A percentile compares a stretch with the other conserved stretches of the same genome.
phyloP scores from a whole-genome alignment of 2,797 vertebrate genomes.

The Falco rusticolus region DNA sequence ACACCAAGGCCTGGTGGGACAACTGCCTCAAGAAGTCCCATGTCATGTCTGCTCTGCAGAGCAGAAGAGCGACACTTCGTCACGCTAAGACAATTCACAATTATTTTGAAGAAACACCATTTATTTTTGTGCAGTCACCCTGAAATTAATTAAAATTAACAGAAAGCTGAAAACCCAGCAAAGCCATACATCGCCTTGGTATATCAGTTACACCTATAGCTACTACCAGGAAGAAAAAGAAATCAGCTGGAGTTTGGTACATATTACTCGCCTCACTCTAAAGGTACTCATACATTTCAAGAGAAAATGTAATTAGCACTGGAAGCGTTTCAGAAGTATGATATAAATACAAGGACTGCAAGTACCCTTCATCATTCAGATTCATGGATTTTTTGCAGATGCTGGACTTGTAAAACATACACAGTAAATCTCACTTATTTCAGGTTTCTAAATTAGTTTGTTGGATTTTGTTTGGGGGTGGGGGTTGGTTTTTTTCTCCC shows the following conservation, averaged over 20 bases:
- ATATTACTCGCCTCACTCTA: background rate
- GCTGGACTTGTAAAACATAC: background rate
- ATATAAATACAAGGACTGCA: conserved; percentile 10
- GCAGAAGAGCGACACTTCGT: background rate
- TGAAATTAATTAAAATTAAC: conserved; percentile 31
- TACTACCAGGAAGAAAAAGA: conserved; percentile 8
- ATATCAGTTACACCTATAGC: conserved; percentile 49
- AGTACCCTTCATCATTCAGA: conserved; percentile 8
- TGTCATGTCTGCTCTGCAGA: background rate
- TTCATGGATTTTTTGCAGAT: conserved; percentile 38
- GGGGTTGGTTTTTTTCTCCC: background rate
- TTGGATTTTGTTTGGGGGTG: background rate
- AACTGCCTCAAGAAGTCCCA: background rate
- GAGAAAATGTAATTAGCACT: conserved; percentile 25
- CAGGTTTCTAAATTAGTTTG: background rate
- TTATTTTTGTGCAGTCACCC: conserved; percentile 35
- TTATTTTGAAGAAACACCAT: conserved; percentile 28
- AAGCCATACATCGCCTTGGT: background rate
- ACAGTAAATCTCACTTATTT: background rate
- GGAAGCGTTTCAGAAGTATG: conserved; percentile 35
- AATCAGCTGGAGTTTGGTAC: conserved; percentile 9
- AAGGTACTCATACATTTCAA: conserved; percentile 31
- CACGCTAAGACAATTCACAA: conserved; percentile 2
- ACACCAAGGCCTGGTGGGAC: background rate
- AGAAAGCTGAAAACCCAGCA: conserved; percentile 10